These are phyloP conservation scores for Linurgus olivaceus DNA, from an alignment of 2,797 vertebrate species.

Conservation along the genomic window DNA sequence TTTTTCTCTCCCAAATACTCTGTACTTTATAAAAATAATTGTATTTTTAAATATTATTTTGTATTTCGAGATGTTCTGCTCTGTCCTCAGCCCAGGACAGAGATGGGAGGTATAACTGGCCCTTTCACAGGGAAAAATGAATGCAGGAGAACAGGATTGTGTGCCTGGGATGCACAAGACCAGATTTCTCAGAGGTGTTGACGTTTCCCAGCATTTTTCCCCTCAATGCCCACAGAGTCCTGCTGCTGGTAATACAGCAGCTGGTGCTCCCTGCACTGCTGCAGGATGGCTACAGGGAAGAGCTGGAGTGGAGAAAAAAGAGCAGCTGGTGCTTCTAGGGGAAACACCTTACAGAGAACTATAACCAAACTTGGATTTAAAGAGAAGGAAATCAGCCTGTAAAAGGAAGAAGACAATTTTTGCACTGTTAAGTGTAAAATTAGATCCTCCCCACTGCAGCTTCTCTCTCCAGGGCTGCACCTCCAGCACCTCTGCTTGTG, in stretches of 20 bases:
- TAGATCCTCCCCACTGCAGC: background rate
- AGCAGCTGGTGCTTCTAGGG: background rate
- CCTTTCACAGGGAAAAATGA: background rate
- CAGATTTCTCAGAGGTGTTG: background rate
- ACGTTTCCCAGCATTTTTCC: background rate
- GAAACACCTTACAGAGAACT: background rate
- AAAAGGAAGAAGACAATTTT: background rate
- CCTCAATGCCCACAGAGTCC: background rate
- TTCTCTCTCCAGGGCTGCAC: background rate
- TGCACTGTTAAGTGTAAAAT: background rate
- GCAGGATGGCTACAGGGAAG: background rate
- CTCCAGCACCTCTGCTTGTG: background rate
- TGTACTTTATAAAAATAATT: background rate
- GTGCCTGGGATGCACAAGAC: background rate
- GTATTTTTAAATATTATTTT: background rate
- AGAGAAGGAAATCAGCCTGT: slow-evolving; percentile 4
- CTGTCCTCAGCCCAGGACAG: background rate
- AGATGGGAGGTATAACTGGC: background rate
- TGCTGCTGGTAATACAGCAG: background rate
- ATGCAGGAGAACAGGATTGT: background rate
- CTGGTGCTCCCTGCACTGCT: background rate
- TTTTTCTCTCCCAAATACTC: background rate
- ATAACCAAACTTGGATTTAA: background rate
- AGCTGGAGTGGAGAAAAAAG: background rate
- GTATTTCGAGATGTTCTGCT: background rate